Evolutionary conservation across 2,797 vertebrate species (phyloP).

Genomic region (Rhabdomys pumilio): DNA sequence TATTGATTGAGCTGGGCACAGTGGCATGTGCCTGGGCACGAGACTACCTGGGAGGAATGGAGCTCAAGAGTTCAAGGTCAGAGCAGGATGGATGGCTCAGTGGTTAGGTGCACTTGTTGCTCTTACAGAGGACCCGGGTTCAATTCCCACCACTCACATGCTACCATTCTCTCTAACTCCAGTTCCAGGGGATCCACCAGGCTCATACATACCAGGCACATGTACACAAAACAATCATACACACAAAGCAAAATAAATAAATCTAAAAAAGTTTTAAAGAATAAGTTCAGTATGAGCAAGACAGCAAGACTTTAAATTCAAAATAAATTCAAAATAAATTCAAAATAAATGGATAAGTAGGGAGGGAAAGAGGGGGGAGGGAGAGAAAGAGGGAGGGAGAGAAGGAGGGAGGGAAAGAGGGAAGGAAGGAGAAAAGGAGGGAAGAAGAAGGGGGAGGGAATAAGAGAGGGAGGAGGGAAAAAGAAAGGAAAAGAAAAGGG

Average conservation of each 20-base stretch:
- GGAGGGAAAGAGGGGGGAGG: not conserved
- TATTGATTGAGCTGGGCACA: not conserved
- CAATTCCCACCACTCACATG: not conserved
- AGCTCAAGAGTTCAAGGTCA: not conserved
- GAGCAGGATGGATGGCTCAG: not conserved
- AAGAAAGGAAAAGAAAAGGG: no score
- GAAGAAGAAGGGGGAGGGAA: not conserved
- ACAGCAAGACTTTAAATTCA: not conserved
- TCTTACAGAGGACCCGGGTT: not conserved
- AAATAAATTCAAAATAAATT: not conserved
- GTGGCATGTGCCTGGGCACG: not conserved
- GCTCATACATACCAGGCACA: not conserved
- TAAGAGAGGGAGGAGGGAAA: not conserved
- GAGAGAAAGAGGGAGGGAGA: not conserved
- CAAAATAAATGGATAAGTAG: not conserved
- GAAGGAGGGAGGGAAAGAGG: no score
- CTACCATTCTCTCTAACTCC: not conserved
- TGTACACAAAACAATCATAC: not conserved
- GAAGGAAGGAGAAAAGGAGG: not conserved
- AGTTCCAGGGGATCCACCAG: not conserved
- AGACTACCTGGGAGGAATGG: not conserved
- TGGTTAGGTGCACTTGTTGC: not conserved
- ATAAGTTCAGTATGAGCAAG: not conserved
- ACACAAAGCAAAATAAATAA: not conserved
- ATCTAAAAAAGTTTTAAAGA: not conserved